A percentile compares a stretch with the other conserved stretches of the same genome.
phyloP scores from a whole-genome alignment of 2,888 invertebrate genomes.

The Cotesia congregata region DNA sequence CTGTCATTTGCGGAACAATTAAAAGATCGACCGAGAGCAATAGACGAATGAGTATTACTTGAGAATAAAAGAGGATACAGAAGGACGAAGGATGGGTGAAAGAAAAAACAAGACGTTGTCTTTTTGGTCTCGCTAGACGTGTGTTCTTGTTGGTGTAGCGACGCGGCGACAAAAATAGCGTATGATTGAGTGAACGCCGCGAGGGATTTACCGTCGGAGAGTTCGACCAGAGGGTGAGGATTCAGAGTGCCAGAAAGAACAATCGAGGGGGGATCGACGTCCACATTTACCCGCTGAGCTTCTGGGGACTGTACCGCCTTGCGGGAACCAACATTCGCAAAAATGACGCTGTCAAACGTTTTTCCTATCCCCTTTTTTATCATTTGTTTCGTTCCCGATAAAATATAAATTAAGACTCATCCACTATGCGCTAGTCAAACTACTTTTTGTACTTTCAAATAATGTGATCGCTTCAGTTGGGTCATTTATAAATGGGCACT shows the following conservation, averaged over 20 bases:
- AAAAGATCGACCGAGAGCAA: too few relatives aligned
- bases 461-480: neutral
- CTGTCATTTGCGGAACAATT: too few relatives aligned
- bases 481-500: constrained; percentile 36
- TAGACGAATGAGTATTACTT: too few relatives aligned
- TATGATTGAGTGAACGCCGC: constrained; percentile 67
- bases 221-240: constrained; percentile 25
- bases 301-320: constrained; percentile 48
- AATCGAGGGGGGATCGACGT: constrained; percentile 49
- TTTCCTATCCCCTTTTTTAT: constrained; percentile 19
- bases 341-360: constrained; percentile 46
- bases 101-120: constrained; percentile 1
- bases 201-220: constrained; percentile 60
- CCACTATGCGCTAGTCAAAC: too few relatives aligned
- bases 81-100: neutral
- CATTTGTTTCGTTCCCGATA: neutral
- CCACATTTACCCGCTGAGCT: constrained; percentile 53
- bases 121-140: constrained; percentile 42
- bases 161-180: constrained; percentile 64
- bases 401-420: neutral
- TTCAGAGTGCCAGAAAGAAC: constrained; percentile 26
- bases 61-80: too few relatives aligned
- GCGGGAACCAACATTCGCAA: constrained; percentile 45
- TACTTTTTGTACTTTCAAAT: too few relatives aligned
- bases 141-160: constrained; percentile 51